Evolutionary conservation across 2,797 vertebrate genomes (phyloP), one percentile per base, ranked within the genome.

Genomic region (Poeciliopsis presidionis): DNA sequence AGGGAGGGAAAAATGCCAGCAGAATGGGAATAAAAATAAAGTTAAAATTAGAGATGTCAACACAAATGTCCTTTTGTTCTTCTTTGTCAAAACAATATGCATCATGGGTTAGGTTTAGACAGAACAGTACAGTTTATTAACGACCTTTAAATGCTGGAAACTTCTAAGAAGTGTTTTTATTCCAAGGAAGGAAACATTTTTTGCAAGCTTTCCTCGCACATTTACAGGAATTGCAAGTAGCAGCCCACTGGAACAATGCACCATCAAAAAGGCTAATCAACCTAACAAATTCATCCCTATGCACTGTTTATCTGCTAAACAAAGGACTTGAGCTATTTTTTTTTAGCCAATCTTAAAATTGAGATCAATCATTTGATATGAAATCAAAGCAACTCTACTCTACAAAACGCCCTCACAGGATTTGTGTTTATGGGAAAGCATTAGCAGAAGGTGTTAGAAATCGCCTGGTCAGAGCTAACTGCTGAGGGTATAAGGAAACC

Each of bases 401-500:
- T n/a, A 28, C 47, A 8, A 61, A 59, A 12, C 51, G 75, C 63
- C 63, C 4, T 74, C 12, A 25, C 5, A 73, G 73, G 70, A 30
- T 76, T 86, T 72, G 75, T 89, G 71, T 82, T 78, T 57, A 75
- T 45, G 73, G 78, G 86, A 88, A 82, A 65, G 49, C 86, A 79
- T 88, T 75, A 83, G 74, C 82, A 36, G 74, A 20, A 82, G 84
- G 83, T 82, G 79, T 83, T 75, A 63, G 83, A 84, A 85, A 93
- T 76, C 6, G 78, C 76, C 78, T 46, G 87, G 78, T 79, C 89
- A 74, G 85, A 75, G 73, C 74, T 76, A 81, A 88, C 86, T 53
- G 82, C 81, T 71, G 75, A 81, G 80, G 53, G 59, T 73, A 45
- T 45, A 76, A 86, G 92, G 94, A 93, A 95, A 90, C 78, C 53